Evolutionary conservation across 2,113 vertebrate species (phyloP).

Genomic region (Cavia porcellus): DNA sequence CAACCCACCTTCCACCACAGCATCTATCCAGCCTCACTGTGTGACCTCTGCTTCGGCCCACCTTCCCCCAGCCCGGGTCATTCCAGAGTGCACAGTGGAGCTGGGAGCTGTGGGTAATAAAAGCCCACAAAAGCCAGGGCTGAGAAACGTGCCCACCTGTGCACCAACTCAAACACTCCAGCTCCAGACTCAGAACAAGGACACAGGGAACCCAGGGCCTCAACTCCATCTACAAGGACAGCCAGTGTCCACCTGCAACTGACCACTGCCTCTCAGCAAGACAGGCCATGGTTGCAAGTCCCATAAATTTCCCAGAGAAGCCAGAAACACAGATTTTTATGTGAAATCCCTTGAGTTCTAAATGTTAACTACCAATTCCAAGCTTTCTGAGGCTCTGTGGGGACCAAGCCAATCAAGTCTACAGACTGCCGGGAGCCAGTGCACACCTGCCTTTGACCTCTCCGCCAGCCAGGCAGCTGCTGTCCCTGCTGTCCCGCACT

Average conservation of each 20-base stretch:
- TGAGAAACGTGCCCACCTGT: rapidly evolving
- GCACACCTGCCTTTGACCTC: not conserved
- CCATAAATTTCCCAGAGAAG: not conserved
- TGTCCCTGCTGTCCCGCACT: not conserved
- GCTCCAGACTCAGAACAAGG: rapidly evolving
- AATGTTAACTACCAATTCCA: slow-evolving; percentile 71
- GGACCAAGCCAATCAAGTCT: not conserved
- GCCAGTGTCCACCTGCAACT: not conserved
- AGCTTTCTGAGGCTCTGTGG: not conserved
- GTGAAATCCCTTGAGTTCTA: slow-evolving; percentile 58
- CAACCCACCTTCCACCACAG: rapidly evolving
- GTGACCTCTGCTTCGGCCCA: not conserved
- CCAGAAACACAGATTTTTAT: not conserved
- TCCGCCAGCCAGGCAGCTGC: rapidly evolving
- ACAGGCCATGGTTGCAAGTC: not conserved
- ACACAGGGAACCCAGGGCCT: not conserved
- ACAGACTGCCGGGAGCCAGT: slow-evolving; percentile 36
- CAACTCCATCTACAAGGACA: rapidly evolving
- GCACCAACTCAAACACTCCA: not conserved
- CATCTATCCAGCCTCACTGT: not conserved
- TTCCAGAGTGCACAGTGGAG: rapidly evolving
- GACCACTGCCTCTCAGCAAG: not conserved
- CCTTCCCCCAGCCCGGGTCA: too few relatives aligned
- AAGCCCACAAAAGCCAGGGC: not conserved
- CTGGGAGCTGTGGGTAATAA: rapidly evolving